Evolutionary conservation across 2,797 vertebrate genomes (phyloP).

Genomic region (Amazona ochrocephala): DNA sequence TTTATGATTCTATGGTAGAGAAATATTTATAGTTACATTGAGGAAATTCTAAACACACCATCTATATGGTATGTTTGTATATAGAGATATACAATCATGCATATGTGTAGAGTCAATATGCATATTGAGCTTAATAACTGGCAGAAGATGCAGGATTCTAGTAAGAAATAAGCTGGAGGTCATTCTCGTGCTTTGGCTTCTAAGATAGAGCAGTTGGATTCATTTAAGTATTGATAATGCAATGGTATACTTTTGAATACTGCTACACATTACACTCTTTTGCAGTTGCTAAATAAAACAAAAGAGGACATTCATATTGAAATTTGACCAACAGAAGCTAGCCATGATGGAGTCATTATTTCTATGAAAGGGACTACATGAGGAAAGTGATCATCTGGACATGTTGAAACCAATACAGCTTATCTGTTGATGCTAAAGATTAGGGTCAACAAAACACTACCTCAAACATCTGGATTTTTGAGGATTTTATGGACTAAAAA

Average conservation of each 20-base stretch:
- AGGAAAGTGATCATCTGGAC: not conserved
- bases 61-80: not conserved
- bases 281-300: not conserved
- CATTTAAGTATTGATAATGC: not conserved
- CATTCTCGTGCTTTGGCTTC: not conserved
- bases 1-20: not conserved
- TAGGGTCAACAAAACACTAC: not conserved
- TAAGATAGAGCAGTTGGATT: not conserved
- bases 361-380: not conserved
- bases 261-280: not conserved
- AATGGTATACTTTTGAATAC: not conserved
- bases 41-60: not conserved
- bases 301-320: not conserved
- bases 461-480: conserved; percentile 10
- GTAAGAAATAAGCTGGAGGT: not conserved
- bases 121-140: not conserved
- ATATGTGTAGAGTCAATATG: not conserved
- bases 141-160: not conserved
- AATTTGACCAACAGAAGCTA: not conserved
- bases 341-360: not conserved
- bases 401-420: not conserved
- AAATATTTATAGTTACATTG: not conserved
- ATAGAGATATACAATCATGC: not conserved
- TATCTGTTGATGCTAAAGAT: conserved; percentile 17
- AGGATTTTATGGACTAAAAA: not conserved